Conservation (phyloP, 2,888 invertebrate species). For the Sphinx pinastri region DNA sequence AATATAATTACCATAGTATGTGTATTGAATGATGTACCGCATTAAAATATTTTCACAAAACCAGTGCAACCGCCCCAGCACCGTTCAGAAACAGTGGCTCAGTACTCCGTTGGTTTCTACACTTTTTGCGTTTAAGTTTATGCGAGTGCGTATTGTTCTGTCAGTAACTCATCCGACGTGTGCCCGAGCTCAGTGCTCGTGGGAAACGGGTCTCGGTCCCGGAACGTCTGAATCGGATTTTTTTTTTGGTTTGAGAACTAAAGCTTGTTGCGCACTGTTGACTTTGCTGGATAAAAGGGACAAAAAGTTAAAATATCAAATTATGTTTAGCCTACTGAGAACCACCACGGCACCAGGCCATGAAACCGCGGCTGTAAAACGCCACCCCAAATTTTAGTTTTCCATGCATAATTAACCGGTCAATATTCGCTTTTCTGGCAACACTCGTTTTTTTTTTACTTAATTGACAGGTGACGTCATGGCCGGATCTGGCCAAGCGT, state of each 20-base stretch:
- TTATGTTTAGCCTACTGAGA: too few species aligned
- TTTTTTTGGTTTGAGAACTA: conserved; percentile 42
- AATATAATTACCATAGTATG: too few species aligned
- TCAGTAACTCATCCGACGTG: conserved; percentile 42
- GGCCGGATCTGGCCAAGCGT: too few species aligned
- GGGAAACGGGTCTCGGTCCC: conserved; percentile 60
- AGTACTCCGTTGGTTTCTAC: conserved; percentile 24
- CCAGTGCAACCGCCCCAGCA: background rate
- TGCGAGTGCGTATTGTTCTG: conserved; percentile 58
- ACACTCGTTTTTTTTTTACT: too few species aligned
- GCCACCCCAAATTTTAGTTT: too few species aligned
- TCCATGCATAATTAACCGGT: too few species aligned
- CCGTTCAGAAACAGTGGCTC: background rate
- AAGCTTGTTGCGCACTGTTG: background rate
- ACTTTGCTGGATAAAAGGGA: background rate
- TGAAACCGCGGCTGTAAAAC: too few species aligned
- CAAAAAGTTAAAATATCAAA: too few species aligned
- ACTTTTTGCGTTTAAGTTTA: conserved; percentile 49
- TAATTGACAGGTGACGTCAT: too few species aligned
- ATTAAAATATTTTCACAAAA: background rate
- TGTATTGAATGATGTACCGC: background rate
- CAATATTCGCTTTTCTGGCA: too few species aligned
- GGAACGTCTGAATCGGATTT: conserved; percentile 54
- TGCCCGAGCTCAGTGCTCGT: conserved; percentile 44
- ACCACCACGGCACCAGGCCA: too few species aligned